Base-by-base conservation (phyloP, 2,888 invertebrate species). In the Bellardia bayeri region DNA sequence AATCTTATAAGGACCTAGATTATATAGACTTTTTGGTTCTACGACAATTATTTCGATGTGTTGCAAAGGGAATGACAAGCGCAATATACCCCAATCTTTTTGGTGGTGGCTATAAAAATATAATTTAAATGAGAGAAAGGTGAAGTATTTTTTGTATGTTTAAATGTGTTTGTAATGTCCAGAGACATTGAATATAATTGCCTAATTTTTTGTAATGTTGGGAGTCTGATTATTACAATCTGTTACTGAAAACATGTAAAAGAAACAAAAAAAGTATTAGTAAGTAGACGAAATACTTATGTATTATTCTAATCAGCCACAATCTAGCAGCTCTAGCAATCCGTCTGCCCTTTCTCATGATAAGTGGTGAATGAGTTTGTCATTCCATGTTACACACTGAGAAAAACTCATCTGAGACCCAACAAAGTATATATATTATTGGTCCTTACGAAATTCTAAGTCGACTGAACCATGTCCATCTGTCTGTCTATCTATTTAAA, bases 191-290 rank as follows among this genome's bases (percentile, higher is more conserved):
- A 14, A 81, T 37, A 13, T 83, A 83, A 71, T 71, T 83, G 78
- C 64, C 76, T 64, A 23, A 71, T 78, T 71, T 83, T 78, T 83
- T 66, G 66, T 72, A 79, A 72, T 42, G 40, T n/a, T 56, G 72
- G n/a, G 37, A 56, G 66, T 72, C 56, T 49, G 78, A 64, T 83
- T 78, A 78, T 78, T 71, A 58, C 78, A 71, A 66, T 78, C 64
- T 83, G 68, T 75, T 78, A 58, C 56, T 1, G 0, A 33, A 66
- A 72, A 58, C 30, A 49, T 49, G 30, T 14, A 42, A 54, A 76
- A 42, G 33, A 11, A 80, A 45, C 49, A 14, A 51, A 71, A 37
- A 63, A 16, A 13, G 11, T n/a, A n/a, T n/a, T 23, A 23, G 37
- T 5, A 37, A 6, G 7, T 56, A 30, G 30, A 33, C n/a, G 14